phyloP scores from a whole-genome alignment of 2,888 invertebrate genomes.

The Scrobipalpa costella region DNA sequence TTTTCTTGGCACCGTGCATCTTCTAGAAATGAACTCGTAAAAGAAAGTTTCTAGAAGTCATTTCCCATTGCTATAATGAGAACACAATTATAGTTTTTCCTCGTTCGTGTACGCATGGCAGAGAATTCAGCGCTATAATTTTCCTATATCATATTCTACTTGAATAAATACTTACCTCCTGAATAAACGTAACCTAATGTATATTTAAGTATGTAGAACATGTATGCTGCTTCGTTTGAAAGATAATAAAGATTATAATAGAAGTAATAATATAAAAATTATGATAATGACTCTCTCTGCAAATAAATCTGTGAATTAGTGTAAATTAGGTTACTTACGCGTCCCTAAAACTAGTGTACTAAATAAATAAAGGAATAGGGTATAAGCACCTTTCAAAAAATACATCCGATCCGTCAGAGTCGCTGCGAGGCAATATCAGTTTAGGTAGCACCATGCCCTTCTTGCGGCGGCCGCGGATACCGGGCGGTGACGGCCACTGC shows the following conservation, averaged over 20 bases:
- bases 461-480: conserved; percentile 83
- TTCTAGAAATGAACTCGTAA: conserved; percentile 27
- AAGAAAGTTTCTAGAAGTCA: conserved; percentile 5
- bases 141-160: neutral
- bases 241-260: neutral
- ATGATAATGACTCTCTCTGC: neutral
- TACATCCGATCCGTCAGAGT: conserved; percentile 86
- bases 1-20: conserved; percentile 34
- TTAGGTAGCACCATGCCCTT: conserved; percentile 88
- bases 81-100: neutral
- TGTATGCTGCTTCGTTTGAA: neutral
- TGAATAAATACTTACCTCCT: conserved; percentile 19
- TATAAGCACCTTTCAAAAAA: conserved; percentile 81
- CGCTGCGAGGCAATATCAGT: conserved; percentile 87
- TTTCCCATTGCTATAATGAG: neutral
- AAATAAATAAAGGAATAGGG: neutral
- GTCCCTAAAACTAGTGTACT: neutral
- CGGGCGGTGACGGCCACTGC: conserved; percentile 81
- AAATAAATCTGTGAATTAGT: neutral
- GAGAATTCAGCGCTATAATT: neutral
- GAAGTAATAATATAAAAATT: neutral
- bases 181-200: conserved; percentile 24
- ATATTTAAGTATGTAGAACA: conserved; percentile 3
- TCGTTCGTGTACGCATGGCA: neutral
- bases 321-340: no score